Percentiles rank a stretch among this genome's conserved stretches.
phyloP scores from a whole-genome alignment of 2,113 vertebrate genomes.

The Motacilla tschutschensis region DNA sequence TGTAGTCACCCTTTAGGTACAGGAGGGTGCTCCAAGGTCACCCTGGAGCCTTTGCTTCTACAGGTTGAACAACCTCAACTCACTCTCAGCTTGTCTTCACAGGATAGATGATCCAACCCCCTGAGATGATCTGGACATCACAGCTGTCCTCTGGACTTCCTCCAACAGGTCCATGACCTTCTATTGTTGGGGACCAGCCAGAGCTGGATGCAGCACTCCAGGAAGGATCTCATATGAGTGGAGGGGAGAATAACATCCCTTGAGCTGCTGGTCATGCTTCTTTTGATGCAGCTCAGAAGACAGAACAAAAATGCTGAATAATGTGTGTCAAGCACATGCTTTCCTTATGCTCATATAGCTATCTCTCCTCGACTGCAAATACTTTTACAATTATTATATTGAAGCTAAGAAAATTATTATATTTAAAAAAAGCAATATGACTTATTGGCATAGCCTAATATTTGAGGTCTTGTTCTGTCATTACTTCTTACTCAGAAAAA shows the following conservation, averaged over 20 bases:
- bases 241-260: background rate
- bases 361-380: background rate
- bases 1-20: background rate
- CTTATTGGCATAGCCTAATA: background rate
- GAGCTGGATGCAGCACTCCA: background rate
- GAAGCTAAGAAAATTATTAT: background rate
- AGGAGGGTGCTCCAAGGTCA: background rate
- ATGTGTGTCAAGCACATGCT: background rate
- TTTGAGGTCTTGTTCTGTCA: background rate
- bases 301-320: background rate
- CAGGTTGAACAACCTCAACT: background rate
- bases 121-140: background rate
- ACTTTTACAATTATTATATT: background rate
- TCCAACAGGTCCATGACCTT: background rate
- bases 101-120: background rate
- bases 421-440: background rate
- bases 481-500: background rate
- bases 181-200: rapidly evolving
- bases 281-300: background rate
- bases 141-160: rapidly evolving
- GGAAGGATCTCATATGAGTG: rapidly evolving
- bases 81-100: background rate
- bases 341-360: background rate
- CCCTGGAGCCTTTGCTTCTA: background rate
- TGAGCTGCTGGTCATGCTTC: rapidly evolving